Evolutionary conservation across 2,888 invertebrate genomes (phyloP).

Genomic region (Gymnoscelis rufifasciata): DNA sequence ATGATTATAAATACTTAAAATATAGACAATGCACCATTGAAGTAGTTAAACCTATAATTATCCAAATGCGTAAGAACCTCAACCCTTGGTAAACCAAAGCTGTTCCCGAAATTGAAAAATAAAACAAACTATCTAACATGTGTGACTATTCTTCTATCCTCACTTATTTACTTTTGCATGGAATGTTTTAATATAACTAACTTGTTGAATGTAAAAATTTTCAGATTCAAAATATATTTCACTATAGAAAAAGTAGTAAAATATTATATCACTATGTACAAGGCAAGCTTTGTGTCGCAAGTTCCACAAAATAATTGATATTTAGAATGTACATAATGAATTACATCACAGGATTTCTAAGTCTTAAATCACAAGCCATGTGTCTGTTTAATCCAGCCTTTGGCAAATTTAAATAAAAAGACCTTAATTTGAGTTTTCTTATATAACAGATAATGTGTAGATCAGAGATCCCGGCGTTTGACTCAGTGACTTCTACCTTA

Average conservation of each 20-base stretch:
- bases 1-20: constrained; percentile 15
- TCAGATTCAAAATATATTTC: no score
- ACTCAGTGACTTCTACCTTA: constrained; percentile 17
- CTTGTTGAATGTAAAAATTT: not conserved
- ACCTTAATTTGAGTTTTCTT: no score
- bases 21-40: constrained; percentile 43
- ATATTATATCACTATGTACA: no score
- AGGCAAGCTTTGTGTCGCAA: constrained; percentile 5
- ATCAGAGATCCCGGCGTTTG: not conserved
- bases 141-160: constrained; percentile 9
- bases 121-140: constrained; percentile 13
- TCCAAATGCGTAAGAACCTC: constrained; percentile 12
- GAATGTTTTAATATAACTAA: not conserved
- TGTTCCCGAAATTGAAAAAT: constrained; percentile 14
- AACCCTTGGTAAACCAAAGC: constrained; percentile 11
- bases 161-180: not conserved
- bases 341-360: constrained; percentile 31
- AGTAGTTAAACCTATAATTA: constrained; percentile 37
- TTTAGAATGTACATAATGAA: no score
- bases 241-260: no score
- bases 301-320: no score
- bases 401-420: no score
- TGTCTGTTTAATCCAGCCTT: no score
- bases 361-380: constrained; percentile 27
- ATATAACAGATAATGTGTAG: no score